Percentiles rank a stretch among this genome's conserved stretches.
Evolutionary conservation across 2,888 invertebrate genomes (phyloP).

Genomic region (Imbricaverruca yamaguchii): DNA sequence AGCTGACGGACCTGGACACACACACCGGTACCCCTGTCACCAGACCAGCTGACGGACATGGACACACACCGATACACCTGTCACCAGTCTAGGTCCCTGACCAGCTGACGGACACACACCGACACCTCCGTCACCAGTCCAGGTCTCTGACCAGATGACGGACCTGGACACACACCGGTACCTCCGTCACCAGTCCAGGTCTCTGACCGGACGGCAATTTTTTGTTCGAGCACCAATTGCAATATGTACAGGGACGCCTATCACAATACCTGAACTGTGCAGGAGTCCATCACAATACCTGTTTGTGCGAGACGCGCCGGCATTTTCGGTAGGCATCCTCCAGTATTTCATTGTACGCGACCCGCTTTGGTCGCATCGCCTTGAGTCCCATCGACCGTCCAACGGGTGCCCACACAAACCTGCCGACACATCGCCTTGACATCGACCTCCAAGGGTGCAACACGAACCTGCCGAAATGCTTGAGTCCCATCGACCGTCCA

Average conservation of each 20-base stretch:
- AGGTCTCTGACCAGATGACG: no score
- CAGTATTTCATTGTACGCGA: slow-evolving; percentile 60
- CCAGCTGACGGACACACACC: no score
- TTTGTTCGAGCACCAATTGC: no score
- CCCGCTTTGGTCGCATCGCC: slow-evolving; percentile 65
- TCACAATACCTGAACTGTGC: no score
- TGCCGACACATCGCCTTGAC: slow-evolving; percentile 51
- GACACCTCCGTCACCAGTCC: no score
- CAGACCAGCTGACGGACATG: no score
- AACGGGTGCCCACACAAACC: slow-evolving; percentile 50
- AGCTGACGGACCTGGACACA: slow-evolving; percentile 55
- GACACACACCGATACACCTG: slow-evolving; percentile 26
- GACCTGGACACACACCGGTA: no score
- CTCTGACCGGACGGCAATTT: no score
- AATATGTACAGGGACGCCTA: no score
- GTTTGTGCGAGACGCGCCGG: slow-evolving; percentile 67
- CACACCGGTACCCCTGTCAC: slow-evolving; percentile 33
- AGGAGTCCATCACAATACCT: slow-evolving; percentile 46
- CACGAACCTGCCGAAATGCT: background rate
- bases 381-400: slow-evolving; percentile 74
- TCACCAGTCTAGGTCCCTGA: no score
- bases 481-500: background rate
- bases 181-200: no score
- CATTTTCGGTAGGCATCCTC: slow-evolving; percentile 65
- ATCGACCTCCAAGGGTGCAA: slow-evolving; percentile 66